phyloP scores from a whole-genome alignment of 2,888 invertebrate genomes.

The Troglohyphantes excavatus region DNA sequence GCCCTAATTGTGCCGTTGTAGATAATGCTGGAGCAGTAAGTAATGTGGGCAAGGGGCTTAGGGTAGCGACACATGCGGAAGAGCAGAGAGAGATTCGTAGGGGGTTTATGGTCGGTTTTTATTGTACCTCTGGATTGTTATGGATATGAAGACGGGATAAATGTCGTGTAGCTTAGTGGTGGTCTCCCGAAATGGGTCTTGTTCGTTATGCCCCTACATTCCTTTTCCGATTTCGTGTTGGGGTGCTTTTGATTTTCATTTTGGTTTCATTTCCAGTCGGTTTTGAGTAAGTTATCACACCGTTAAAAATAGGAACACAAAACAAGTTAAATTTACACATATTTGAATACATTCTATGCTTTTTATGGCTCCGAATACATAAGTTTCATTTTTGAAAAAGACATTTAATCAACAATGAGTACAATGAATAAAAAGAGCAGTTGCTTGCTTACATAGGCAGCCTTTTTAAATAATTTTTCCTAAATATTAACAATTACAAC shows the following conservation, averaged over 20 bases:
- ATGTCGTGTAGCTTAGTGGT: neutral
- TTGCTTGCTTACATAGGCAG: too few relatives aligned
- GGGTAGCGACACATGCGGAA: neutral
- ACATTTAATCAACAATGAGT: too few relatives aligned
- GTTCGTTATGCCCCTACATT: slow-evolving; percentile 1
- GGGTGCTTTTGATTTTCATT: neutral
- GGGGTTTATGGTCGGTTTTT: neutral
- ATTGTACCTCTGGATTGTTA: neutral
- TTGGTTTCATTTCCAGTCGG: too few relatives aligned
- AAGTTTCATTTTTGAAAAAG: too few relatives aligned
- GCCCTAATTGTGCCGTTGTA: neutral
- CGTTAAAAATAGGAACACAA: too few relatives aligned
- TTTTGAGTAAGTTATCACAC: too few relatives aligned
- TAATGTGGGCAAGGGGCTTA: neutral
- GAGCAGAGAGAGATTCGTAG: neutral
- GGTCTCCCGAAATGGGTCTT: neutral
- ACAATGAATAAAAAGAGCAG: too few relatives aligned
- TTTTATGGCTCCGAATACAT: too few relatives aligned
- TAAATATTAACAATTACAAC: too few relatives aligned
- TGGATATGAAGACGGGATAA: slow-evolving; percentile 3
- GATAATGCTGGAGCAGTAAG: neutral
- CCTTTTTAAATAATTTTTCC: too few relatives aligned
- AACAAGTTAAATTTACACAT: too few relatives aligned
- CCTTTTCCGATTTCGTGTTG: neutral
- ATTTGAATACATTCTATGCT: too few relatives aligned